phyloP scores from a whole-genome alignment of 2,888 invertebrate genomes.

The Diaperis boleti region DNA sequence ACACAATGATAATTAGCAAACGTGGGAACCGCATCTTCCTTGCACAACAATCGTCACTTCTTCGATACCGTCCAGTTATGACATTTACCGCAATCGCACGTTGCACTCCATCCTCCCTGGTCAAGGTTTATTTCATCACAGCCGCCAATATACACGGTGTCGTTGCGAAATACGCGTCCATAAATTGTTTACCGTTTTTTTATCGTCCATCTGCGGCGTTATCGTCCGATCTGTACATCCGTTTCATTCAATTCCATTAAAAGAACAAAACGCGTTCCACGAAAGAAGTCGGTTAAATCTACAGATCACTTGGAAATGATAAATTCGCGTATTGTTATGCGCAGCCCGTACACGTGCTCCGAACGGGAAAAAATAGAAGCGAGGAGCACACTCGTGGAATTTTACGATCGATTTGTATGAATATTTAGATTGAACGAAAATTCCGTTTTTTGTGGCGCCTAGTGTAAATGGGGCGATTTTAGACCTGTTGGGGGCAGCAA shows the following conservation, averaged over 20 bases:
- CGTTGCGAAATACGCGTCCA: conserved; percentile 2
- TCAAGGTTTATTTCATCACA: conserved; percentile 8
- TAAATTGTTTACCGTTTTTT: conserved; percentile 8
- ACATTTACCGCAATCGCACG: too few species aligned
- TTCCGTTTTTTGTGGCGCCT: too few species aligned
- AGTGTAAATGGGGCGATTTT: too few species aligned
- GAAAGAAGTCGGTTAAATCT: conserved; percentile 21
- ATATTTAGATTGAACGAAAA: too few species aligned
- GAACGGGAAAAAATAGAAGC: not conserved
- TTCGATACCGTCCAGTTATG: too few species aligned
- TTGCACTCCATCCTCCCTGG: too few species aligned
- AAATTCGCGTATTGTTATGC: conserved; percentile 17
- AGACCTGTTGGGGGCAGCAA: too few species aligned
- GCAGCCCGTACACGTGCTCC: conserved; percentile 3
- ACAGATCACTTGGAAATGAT: conserved; percentile 20
- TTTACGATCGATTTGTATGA: too few species aligned
- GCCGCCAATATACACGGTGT: conserved; percentile 1
- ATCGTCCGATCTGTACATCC: conserved; percentile 11
- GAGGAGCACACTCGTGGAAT: not conserved
- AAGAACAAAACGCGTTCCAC: conserved; percentile 16
- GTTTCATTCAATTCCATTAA: conserved; percentile 19
- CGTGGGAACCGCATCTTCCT: too few species aligned
- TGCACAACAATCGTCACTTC: too few species aligned
- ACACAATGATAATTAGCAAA: too few species aligned
- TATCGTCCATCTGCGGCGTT: conserved; percentile 1